Conservation (phyloP, 2,888 invertebrate genomes). For the Rhynchonema sp. region DNA sequence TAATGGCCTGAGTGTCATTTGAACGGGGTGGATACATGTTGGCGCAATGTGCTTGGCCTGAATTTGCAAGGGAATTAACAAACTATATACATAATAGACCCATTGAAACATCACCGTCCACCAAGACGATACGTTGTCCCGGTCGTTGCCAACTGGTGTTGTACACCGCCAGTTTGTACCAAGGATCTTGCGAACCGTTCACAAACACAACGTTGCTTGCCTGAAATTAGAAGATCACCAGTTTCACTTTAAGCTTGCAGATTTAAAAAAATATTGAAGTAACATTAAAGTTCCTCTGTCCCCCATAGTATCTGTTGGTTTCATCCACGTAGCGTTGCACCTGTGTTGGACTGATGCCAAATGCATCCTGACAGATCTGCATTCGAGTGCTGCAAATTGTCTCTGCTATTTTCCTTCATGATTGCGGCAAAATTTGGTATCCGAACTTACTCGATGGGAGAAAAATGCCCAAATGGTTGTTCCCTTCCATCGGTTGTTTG, state of each 20-base stretch:
- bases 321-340: not conserved
- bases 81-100: not conserved
- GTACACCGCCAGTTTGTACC: not conserved
- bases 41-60: not conserved
- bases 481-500: constrained; percentile 53
- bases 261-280: not conserved
- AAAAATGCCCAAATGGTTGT: constrained; percentile 52
- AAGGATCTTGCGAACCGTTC: not conserved
- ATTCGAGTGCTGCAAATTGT: not conserved
- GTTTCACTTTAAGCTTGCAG: not conserved
- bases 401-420: not conserved
- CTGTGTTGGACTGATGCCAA: not conserved
- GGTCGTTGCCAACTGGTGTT: not conserved
- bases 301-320: not conserved
- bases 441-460: constrained; percentile 43
- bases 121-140: not conserved
- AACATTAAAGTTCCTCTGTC: not conserved
- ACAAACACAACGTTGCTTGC: not conserved
- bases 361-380: not conserved
- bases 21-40: not conserved
- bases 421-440: too few species aligned
- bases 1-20: not conserved
- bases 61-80: not conserved
- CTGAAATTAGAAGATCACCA: not conserved
- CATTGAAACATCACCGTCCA: not conserved